Evolutionary conservation across 2,888 invertebrate genomes (phyloP), one percentile per base, ranked within the genome.

Genomic region (Himalopsyche kuldschensis): DNA sequence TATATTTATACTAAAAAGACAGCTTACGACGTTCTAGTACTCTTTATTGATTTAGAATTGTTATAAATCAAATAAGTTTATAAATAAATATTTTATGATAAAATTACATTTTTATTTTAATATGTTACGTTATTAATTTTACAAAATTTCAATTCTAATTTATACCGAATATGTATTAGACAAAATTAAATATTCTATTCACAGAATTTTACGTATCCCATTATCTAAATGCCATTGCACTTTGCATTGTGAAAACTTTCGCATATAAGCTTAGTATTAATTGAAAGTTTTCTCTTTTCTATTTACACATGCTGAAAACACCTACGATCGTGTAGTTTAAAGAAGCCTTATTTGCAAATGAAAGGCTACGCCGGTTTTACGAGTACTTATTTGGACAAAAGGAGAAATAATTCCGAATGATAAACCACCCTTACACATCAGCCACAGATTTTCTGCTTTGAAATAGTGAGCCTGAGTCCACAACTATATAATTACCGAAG

Each of bases 331-430:
- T 55, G 47, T 55, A 76, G 63, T 78, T 77, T 41, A 63, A 55
- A 77, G 76, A 32, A 46, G 48, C 48, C 78, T 46, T 79, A 79
- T 79, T 82, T 82, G 79, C 79, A 75, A 82, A 82, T 76, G 82
- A 82, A 79, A 77, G 79, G 82, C 32, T 76, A 75, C 79, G 63
- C 79, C 15, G 55, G 55, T 55, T n/a, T 17, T 78, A 78, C 41
- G 32, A 15, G 69, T 82, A 79, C 79, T 78, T 78, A 78, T 69
- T 46, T 24, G 46, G 75, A 79, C 79, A 79, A 79, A 75, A 78
- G 79, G 48, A 32, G 75, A 82, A 76, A 79, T 55, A 55, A 55
- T 55, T 82, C 79, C 76, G 41, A 79, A 82, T 82, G 75, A 82
- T 69, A 78, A 75, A 63, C 75, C 75, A 47, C 75, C 75, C 82